Percentiles rank a stretch among this genome's conserved stretches.
These are phyloP conservation scores for Metopia argyrocephala DNA, from an alignment of 2,888 invertebrate species.

Conservation along the genomic window DNA sequence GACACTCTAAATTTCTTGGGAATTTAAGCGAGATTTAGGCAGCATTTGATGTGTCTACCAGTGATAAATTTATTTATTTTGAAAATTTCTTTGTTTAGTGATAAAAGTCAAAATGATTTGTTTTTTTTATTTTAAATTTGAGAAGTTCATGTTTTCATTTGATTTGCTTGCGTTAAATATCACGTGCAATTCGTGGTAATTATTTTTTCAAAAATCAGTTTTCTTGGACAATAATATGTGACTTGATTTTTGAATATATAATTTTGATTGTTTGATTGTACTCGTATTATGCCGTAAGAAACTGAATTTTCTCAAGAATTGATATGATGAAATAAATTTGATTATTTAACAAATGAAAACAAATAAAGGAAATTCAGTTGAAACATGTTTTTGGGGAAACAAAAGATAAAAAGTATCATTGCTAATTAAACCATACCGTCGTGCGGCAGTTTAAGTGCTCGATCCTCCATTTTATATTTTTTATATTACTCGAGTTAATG, in stretches of 20 bases:
- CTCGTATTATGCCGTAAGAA: neutral
- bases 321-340: neutral
- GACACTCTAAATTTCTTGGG: slow-evolving; percentile 51
- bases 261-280: neutral
- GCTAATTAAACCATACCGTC: no score
- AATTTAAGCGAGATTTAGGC: slow-evolving; percentile 20
- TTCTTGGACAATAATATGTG: slow-evolving; percentile 61
- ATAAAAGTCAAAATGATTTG: neutral
- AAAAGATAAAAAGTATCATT: no score
- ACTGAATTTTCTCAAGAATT: neutral
- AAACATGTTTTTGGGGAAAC: neutral
- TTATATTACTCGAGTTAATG: no score
- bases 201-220: slow-evolving; percentile 49
- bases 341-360: neutral
- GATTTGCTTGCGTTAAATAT: slow-evolving; percentile 42
- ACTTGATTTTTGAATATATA: slow-evolving; percentile 38
- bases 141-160: slow-evolving; percentile 13
- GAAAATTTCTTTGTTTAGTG: neutral
- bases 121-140: neutral
- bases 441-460: no score
- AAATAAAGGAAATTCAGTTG: neutral
- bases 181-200: slow-evolving; percentile 63
- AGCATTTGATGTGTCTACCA: slow-evolving; percentile 42
- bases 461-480: no score
- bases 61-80: slow-evolving; percentile 29